Percentiles rank a stretch among this genome's conserved stretches.
phyloP scores from a whole-genome alignment of 2,888 invertebrate species.

The Tetheella fluctuosa region DNA sequence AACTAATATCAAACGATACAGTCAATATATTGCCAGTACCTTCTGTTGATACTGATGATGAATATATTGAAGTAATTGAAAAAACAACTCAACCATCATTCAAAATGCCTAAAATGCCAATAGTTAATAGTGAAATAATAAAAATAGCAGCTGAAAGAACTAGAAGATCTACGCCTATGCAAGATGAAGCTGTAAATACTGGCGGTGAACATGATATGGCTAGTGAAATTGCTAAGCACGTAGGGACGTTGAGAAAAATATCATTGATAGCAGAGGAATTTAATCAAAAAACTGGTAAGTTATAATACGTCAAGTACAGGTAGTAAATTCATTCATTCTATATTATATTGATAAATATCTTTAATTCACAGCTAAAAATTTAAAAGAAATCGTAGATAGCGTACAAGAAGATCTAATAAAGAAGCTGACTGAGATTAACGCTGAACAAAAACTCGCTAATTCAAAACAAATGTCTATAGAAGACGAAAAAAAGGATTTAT shows the following conservation, averaged over 20 bases:
- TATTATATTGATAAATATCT: background rate
- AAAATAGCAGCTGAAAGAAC: slow-evolving; percentile 52
- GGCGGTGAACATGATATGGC: slow-evolving; percentile 67
- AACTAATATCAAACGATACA: slow-evolving; percentile 59
- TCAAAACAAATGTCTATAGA: slow-evolving; percentile 28
- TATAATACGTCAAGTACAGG: background rate
- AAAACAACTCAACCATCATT: slow-evolving; percentile 34
- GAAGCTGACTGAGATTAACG: slow-evolving; percentile 69
- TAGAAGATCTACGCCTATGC: slow-evolving; percentile 38
- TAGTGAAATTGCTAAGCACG: slow-evolving; percentile 66
- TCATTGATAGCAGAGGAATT: slow-evolving; percentile 79
- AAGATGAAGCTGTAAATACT: slow-evolving; percentile 66
- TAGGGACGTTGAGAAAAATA: slow-evolving; percentile 69
- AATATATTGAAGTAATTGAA: slow-evolving; percentile 29
- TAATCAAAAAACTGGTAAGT: slow-evolving; percentile 74
- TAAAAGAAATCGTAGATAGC: slow-evolving; percentile 77
- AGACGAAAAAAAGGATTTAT: slow-evolving; percentile 20
- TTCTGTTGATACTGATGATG: slow-evolving; percentile 24
- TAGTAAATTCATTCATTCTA: background rate
- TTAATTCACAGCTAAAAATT: slow-evolving; percentile 67
- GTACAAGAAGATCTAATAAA: slow-evolving; percentile 75
- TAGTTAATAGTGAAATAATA: slow-evolving; percentile 64
- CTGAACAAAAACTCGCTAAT: slow-evolving; percentile 48
- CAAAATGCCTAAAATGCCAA: slow-evolving; percentile 75
- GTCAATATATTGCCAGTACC: slow-evolving; percentile 39